Conservation (phyloP, 2,113 vertebrate genomes). For the Tretioscincus oriximinensis region DNA sequence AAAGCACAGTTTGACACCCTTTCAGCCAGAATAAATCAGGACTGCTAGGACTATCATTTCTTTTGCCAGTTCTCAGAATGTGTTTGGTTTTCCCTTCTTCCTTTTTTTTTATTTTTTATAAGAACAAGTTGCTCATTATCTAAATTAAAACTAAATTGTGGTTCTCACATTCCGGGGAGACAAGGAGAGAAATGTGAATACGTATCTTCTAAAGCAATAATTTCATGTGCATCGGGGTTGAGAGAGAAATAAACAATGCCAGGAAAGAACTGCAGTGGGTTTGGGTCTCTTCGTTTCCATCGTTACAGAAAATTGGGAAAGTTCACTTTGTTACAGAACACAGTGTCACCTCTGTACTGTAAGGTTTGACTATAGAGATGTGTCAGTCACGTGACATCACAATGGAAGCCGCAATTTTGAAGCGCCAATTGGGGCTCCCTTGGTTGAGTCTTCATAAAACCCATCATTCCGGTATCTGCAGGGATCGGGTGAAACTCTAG, state of each 20-base stretch:
- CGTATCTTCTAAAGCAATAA: constrained; percentile 31
- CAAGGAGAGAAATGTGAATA: constrained; percentile 28
- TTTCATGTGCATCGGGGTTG: constrained; percentile 32
- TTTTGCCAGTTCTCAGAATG: constrained; percentile 22
- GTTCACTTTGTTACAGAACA: not conserved
- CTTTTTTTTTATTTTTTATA: constrained; percentile 14
- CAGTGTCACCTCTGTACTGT: constrained; percentile 20
- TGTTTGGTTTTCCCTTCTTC: not conserved
- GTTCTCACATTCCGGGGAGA: constrained; percentile 35
- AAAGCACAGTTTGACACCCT: not conserved
- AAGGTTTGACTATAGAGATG: not conserved
- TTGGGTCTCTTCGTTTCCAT: not conserved
- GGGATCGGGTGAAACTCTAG: too few species aligned
- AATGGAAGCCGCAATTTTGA: too few species aligned
- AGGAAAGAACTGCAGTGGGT: not conserved
- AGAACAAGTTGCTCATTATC: constrained; percentile 53
- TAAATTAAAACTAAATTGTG: constrained; percentile 53
- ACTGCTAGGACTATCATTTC: constrained; percentile 19
- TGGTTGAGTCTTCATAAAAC: too few species aligned
- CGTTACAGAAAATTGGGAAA: constrained; percentile 17
- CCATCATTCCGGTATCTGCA: too few species aligned
- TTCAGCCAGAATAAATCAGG: constrained; percentile 42
- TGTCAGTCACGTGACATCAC: too few species aligned
- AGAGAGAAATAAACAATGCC: constrained; percentile 24
- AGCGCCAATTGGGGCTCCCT: too few species aligned